A percentile compares a stretch with the other conserved stretches of the same genome.
phyloP scores from a whole-genome alignment of 2,888 invertebrate species.

The Dryomyza anilis region DNA sequence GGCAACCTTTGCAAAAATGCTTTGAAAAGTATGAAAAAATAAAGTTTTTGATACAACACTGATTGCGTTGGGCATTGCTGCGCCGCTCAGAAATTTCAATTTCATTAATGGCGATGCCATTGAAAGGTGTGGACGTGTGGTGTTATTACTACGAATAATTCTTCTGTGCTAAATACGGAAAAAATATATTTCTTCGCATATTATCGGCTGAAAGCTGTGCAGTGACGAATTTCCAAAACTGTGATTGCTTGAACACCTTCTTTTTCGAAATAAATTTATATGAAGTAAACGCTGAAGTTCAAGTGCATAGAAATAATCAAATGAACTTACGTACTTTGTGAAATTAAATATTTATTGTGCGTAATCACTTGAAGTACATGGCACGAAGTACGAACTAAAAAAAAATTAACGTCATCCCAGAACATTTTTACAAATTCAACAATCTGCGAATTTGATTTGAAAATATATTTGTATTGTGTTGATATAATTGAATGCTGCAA shows the following conservation, averaged over 20 bases:
- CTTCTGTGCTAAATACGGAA: slow-evolving; percentile 30
- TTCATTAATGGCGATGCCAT: slow-evolving; percentile 51
- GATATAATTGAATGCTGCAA: slow-evolving; percentile 7
- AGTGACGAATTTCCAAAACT: slow-evolving; percentile 12
- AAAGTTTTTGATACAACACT: not conserved
- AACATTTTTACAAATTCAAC: not conserved
- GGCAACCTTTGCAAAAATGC: not conserved
- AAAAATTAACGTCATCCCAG: not conserved
- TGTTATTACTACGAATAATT: slow-evolving; percentile 22
- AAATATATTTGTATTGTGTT: not conserved
- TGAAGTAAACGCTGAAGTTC: no score
- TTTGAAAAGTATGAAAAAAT: not conserved
- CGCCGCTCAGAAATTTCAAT: slow-evolving; percentile 32
- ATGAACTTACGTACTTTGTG: no score
- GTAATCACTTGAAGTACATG: no score
- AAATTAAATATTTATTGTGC: no score
- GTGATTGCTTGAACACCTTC: no score
- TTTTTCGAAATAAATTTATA: no score
- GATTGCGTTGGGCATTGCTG: not conserved
- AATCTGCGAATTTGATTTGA: no score
- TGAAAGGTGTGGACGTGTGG: slow-evolving; percentile 49
- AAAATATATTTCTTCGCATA: slow-evolving; percentile 32
- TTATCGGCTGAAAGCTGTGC: slow-evolving; percentile 22
- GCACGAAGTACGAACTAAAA: not conserved
- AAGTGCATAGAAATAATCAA: no score